Evolutionary conservation across 2,113 vertebrate genomes (phyloP), one percentile per base, ranked within the genome.

Genomic region (Camelus bactrianus): DNA sequence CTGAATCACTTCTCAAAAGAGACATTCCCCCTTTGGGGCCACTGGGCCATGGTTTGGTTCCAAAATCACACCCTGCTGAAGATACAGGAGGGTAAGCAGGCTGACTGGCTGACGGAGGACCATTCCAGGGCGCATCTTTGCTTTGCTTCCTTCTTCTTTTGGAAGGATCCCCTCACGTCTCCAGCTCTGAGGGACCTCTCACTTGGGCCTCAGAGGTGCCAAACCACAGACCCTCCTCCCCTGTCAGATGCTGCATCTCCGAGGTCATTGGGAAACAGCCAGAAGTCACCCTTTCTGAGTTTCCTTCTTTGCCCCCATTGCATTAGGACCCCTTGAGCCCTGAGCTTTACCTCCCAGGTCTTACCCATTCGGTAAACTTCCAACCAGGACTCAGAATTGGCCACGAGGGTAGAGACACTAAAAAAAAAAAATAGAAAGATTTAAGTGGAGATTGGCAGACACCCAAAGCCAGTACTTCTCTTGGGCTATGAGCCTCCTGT

Each of bases 1-100:
- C 97, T 98, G 96, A 89, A 92, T 94, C 97, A 97, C 84, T 87
- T 95, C 95, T 97, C 98, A 38, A 97, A 97, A 98, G 97, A 88
- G 32, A 67, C 46, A 5, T 79, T 97, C 58, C 8, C 8, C 48
- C 87, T 58, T 16, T 91, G 2, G 3, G 72, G 72, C 38, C 11
- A 73, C 38, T n/a, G 26, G 97, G 96, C 97, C 96, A 42, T 81
- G 0, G 0, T 30, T 60, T 28, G 50, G 73, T 92, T 96, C 67
- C 73, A 0, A 5, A 67, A 24, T 96, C 96, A 93, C 81, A 69
- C 73, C 96, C 98, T 97, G 28, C 91, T 89, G 89, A 96, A 95
- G 98, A 98, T 96, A 92, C 64, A 83, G 79, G 89, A 93, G 93
- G 94, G n/a, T 86, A 38, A 80, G 95, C 67, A 42, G 50, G 8